Conservation (phyloP, 2,888 invertebrate species). For the Autographa pulchrina region DNA sequence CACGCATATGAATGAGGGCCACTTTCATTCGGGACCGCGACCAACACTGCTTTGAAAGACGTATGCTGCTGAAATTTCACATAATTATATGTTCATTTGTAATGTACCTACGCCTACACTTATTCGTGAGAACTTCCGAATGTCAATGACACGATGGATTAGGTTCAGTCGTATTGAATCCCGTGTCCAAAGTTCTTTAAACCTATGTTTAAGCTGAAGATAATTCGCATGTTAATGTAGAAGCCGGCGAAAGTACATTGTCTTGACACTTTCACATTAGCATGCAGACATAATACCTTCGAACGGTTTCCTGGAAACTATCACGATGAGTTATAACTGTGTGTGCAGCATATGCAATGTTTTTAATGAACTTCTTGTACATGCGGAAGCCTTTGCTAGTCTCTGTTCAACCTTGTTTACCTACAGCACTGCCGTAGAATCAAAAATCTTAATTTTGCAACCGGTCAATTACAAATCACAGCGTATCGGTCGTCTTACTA, state of each 20-base stretch:
- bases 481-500: no score
- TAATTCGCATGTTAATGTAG: constrained; percentile 72
- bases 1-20: not conserved
- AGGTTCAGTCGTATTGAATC: no score
- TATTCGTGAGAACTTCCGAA: not conserved
- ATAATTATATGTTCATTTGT: not conserved
- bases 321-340: constrained; percentile 59
- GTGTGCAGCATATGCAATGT: constrained; percentile 61
- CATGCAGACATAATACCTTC: constrained; percentile 67
- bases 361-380: constrained; percentile 67
- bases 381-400: constrained; percentile 33
- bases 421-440: no score
- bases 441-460: not conserved
- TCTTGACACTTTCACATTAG: constrained; percentile 79
- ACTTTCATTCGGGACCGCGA: not conserved
- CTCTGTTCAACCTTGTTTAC: not conserved
- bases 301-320: constrained; percentile 74
- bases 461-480: not conserved
- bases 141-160: no score
- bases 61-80: no score
- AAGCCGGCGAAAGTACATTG: constrained; percentile 77
- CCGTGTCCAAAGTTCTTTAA: constrained; percentile 44
- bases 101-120: not conserved
- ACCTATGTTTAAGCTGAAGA: constrained; percentile 54
- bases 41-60: no score